phyloP scores from a whole-genome alignment of 2,797 vertebrate genomes.

The Xerus rutilus region DNA sequence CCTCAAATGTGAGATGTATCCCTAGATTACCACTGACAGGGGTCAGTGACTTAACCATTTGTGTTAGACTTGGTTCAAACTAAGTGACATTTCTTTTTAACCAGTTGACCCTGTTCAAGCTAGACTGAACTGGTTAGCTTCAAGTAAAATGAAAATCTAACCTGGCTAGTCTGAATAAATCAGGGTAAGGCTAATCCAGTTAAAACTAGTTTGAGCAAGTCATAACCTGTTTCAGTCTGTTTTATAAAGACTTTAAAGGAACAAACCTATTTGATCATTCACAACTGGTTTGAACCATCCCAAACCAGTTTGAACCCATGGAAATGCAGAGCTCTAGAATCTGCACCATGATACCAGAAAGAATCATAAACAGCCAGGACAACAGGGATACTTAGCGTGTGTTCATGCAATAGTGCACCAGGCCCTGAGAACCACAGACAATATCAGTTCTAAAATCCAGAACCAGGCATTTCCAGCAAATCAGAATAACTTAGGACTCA shows the following conservation, averaged over 20 bases:
- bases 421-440: neutral
- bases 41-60: neutral
- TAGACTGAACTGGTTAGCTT: neutral
- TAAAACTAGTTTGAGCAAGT: slow-evolving; percentile 5
- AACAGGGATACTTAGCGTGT: neutral
- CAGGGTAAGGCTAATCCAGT: neutral
- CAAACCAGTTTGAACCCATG: neutral
- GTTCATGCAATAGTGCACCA: neutral
- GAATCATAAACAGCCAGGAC: neutral
- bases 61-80: neutral
- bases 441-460: neutral
- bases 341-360: neutral
- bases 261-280: neutral
- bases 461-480: neutral
- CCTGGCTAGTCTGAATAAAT: neutral
- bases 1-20: neutral
- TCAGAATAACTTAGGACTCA: neutral
- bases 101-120: neutral
- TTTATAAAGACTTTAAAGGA: neutral
- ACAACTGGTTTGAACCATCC: neutral
- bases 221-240: neutral
- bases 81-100: neutral
- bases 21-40: neutral
- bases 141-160: neutral
- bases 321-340: neutral